phyloP scores from a whole-genome alignment of 2,888 invertebrate species.

The Cosmopolites sordidus region DNA sequence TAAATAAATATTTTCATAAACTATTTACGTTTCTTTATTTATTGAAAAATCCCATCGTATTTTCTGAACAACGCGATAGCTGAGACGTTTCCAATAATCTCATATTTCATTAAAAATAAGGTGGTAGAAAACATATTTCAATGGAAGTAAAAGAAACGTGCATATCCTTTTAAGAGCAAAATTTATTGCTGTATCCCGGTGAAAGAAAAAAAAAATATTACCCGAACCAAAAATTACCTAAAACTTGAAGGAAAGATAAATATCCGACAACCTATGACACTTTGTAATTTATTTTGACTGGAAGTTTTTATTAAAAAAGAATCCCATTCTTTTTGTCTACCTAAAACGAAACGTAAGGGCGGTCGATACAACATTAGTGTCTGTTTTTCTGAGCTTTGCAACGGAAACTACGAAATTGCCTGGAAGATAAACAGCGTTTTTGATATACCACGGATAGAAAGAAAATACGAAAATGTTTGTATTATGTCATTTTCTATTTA shows the following conservation, averaged over 20 bases:
- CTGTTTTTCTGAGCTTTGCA: conserved; percentile 8
- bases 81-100: too few relatives aligned
- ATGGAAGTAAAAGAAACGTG: not conserved
- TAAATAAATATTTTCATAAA: too few relatives aligned
- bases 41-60: too few relatives aligned
- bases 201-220: conserved; percentile 5
- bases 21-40: too few relatives aligned
- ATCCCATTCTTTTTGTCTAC: conserved; percentile 12
- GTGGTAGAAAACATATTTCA: too few relatives aligned
- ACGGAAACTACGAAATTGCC: conserved; percentile 11
- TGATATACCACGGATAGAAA: too few relatives aligned
- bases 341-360: conserved; percentile 7
- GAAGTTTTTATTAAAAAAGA: conserved; percentile 14
- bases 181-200: conserved; percentile 6
- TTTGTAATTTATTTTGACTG: conserved; percentile 14
- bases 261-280: conserved; percentile 12
- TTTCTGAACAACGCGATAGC: too few relatives aligned
- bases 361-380: conserved; percentile 13
- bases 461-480: too few relatives aligned
- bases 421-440: conserved; percentile 7
- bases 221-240: conserved; percentile 11
- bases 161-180: not conserved
- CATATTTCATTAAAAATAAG: too few relatives aligned
- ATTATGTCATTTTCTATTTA: too few relatives aligned
- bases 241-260: conserved; percentile 14